Evolutionary conservation across 1,140 invertebrate species (phyloP).

Genomic region (Dicyema japonicum): DNA sequence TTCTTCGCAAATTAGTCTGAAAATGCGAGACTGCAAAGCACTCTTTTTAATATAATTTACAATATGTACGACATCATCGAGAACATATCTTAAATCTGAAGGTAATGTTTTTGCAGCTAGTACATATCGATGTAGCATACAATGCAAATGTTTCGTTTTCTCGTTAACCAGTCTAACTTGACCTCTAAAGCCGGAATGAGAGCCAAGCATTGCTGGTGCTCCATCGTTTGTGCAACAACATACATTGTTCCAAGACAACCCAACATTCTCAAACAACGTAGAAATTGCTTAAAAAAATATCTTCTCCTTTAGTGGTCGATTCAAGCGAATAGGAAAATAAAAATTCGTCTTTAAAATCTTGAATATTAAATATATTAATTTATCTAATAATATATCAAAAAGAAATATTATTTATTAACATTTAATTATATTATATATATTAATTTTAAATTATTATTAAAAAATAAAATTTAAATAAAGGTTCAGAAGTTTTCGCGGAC

Average conservation of each 20-base stretch:
- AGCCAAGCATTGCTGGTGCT: background rate
- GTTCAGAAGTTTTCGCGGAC: too few relatives aligned
- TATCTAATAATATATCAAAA: too few relatives aligned
- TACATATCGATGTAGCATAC: conserved; percentile 1
- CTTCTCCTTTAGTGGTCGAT: conserved; percentile 1
- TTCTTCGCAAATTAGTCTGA: conserved; percentile 1
- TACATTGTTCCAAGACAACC: background rate
- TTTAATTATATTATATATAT: too few relatives aligned
- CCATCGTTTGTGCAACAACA: background rate
- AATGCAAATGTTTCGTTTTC: background rate
- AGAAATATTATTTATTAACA: too few relatives aligned
- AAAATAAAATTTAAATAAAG: too few relatives aligned
- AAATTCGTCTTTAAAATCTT: conserved; percentile 1
- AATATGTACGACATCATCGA: background rate
- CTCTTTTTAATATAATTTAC: conserved; percentile 1
- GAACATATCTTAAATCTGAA: background rate
- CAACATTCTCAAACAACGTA: background rate
- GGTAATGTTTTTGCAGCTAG: conserved; percentile 1
- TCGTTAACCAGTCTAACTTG: background rate
- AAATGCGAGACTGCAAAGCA: background rate
- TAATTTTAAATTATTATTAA: too few relatives aligned
- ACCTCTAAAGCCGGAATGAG: background rate
- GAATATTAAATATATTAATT: too few relatives aligned
- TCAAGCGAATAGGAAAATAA: background rate
- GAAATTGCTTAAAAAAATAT: background rate